Percentiles rank a stretch among this genome's conserved stretches.
phyloP scores from a whole-genome alignment of 2,113 vertebrate genomes.

The Zosterops lateralis region DNA sequence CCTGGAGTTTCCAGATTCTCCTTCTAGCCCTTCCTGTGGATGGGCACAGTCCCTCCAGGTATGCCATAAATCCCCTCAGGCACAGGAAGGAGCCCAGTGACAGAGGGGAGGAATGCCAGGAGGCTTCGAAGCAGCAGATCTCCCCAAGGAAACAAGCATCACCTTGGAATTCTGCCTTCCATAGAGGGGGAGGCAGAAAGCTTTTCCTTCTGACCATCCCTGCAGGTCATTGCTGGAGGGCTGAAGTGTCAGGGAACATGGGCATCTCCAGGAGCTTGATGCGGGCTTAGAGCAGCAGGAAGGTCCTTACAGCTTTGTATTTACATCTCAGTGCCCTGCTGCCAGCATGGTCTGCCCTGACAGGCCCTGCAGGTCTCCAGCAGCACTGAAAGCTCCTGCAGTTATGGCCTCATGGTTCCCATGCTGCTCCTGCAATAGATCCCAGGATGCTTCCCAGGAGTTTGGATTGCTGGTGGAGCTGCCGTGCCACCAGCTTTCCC shows the following conservation, averaged over 20 bases:
- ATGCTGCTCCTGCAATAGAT: neutral
- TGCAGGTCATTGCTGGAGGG: neutral
- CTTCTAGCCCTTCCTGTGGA: neutral
- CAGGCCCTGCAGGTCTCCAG: neutral
- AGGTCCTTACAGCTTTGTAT: neutral
- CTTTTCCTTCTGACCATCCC: neutral
- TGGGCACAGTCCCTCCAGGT: neutral
- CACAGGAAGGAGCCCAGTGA: neutral
- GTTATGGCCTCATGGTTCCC: fast-evolving
- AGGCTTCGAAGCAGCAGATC: neutral
- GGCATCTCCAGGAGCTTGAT: neutral
- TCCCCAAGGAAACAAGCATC: neutral
- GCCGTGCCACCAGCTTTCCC: neutral
- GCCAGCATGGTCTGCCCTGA: neutral
- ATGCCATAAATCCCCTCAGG: neutral
- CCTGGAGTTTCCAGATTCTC: neutral
- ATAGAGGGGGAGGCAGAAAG: neutral
- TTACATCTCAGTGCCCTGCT: neutral
- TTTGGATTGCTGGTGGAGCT: neutral
- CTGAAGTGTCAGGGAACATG: neutral
- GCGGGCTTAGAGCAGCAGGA: neutral
- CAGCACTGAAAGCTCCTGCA: neutral
- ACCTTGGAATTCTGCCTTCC: neutral
- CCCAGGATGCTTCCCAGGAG: neutral
- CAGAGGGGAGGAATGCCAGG: neutral